phyloP scores from a whole-genome alignment of 1,140 invertebrate species.

The Ips typographus region DNA sequence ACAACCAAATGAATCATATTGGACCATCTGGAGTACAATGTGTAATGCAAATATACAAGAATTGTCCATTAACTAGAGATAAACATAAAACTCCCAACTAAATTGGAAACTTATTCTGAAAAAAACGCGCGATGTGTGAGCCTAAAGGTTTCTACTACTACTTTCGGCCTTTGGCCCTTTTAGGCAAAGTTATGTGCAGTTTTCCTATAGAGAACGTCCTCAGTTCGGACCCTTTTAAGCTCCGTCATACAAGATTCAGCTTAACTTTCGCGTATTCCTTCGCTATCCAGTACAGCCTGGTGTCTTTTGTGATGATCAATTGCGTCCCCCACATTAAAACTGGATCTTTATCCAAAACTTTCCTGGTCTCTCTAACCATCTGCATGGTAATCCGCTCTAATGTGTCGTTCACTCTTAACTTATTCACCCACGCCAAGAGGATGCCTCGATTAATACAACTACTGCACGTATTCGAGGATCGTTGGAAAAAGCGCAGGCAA shows the following conservation, averaged over 20 bases:
- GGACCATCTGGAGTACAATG: too few species aligned
- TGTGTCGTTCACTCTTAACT: slow-evolving; percentile 5
- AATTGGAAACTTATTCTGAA: slow-evolving; percentile 1
- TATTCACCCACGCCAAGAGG: slow-evolving; percentile 14
- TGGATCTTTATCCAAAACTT: neutral
- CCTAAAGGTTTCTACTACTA: slow-evolving; percentile 8
- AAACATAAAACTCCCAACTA: too few species aligned
- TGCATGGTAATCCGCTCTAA: slow-evolving; percentile 10
- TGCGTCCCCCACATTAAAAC: neutral
- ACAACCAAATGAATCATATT: too few species aligned
- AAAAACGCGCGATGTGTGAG: slow-evolving; percentile 5
- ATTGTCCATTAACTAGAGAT: too few species aligned
- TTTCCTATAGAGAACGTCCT: slow-evolving; percentile 16
- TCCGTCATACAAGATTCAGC: slow-evolving; percentile 8
- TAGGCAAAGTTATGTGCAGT: slow-evolving; percentile 17
- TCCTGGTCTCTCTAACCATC: slow-evolving; percentile 1
- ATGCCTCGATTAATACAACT: slow-evolving; percentile 16
- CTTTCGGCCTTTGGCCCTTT: slow-evolving; percentile 8
- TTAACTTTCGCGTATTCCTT: slow-evolving; percentile 1
- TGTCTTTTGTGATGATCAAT: slow-evolving; percentile 34
- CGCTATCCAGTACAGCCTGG: slow-evolving; percentile 5
- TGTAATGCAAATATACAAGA: too few species aligned
- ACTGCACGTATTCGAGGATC: slow-evolving; percentile 5
- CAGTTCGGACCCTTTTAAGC: slow-evolving; percentile 14
- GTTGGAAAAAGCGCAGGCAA: neutral